Conservation (phyloP, 2,113 vertebrate species). For the Recurvirostra avosetta region DNA sequence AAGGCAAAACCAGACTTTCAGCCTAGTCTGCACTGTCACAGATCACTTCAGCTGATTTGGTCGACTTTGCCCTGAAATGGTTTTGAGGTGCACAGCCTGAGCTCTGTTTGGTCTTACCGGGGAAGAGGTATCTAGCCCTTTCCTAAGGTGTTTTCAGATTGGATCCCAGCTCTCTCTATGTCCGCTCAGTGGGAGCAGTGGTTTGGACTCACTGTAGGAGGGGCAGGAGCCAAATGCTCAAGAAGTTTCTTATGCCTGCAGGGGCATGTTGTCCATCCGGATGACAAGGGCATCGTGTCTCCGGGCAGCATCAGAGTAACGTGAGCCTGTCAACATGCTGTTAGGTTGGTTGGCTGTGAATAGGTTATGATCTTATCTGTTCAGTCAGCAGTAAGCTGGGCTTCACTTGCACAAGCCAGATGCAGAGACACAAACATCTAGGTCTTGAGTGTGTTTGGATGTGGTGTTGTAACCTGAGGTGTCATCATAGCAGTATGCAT, state of each 20-base stretch:
- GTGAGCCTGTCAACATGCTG: rapidly evolving
- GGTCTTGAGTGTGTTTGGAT: neutral
- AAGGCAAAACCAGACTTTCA: neutral
- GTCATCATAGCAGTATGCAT: neutral
- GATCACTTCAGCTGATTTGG: neutral
- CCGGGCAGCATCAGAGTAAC: neutral
- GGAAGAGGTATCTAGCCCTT: neutral
- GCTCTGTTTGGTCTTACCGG: neutral
- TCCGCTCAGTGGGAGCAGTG: neutral
- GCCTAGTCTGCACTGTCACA: neutral
- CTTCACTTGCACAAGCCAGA: neutral
- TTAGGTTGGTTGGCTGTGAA: neutral
- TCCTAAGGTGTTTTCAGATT: neutral
- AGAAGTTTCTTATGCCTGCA: neutral
- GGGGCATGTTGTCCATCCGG: rapidly evolving
- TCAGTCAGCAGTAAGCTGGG: neutral
- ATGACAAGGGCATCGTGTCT: neutral
- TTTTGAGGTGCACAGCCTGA: neutral
- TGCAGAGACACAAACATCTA: neutral
- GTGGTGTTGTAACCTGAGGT: neutral
- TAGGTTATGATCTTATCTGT: neutral
- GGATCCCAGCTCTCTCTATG: neutral
- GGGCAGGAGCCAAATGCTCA: neutral
- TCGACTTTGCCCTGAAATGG: neutral
- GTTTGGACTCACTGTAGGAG: neutral